Evolutionary conservation across 2,888 invertebrate species (phyloP).

Genomic region (Troides aeacus): DNA sequence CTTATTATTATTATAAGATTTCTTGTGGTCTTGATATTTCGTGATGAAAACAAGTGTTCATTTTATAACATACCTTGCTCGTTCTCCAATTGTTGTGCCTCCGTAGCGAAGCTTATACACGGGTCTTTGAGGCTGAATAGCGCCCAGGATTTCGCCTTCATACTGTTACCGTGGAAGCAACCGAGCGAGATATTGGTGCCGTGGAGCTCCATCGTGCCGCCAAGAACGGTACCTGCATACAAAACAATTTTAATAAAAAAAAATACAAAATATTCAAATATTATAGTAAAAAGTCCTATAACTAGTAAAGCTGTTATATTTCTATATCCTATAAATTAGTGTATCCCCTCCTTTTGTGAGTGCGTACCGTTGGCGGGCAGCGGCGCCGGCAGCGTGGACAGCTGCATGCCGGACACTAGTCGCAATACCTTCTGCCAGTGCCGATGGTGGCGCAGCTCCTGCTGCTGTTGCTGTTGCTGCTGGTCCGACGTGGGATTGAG

Average conservation of each 20-base stretch:
- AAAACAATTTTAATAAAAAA: not conserved
- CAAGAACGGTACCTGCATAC: constrained; percentile 86
- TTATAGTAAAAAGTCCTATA: not conserved
- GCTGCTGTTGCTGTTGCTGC: constrained; percentile 36
- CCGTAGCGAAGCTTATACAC: constrained; percentile 94
- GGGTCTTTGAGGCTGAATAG: constrained; percentile 96
- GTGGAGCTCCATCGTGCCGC: constrained; percentile 93
- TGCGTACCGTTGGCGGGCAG: constrained; percentile 79
- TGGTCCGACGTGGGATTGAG: constrained; percentile 30
- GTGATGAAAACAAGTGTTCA: too few relatives aligned
- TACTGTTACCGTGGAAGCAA: constrained; percentile 98
- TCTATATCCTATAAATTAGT: too few relatives aligned
- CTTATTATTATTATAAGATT: too few relatives aligned
- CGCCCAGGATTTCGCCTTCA: constrained; percentile 98
- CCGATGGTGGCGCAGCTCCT: constrained; percentile 89
- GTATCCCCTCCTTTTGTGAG: too few relatives aligned
- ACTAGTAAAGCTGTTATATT: too few relatives aligned
- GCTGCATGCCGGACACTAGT: constrained; percentile 89
- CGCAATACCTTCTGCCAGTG: constrained; percentile 96
- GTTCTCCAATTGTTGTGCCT: constrained; percentile 91
- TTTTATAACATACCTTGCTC: constrained; percentile 72
- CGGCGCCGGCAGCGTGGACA: constrained; percentile 85
- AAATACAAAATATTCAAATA: not conserved
- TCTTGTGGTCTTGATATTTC: too few relatives aligned
- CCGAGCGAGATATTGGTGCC: constrained; percentile 95